These are phyloP conservation scores for Toxotes lorentzi DNA, from an alignment of 2,797 vertebrate genomes.

Conservation along the genomic window DNA sequence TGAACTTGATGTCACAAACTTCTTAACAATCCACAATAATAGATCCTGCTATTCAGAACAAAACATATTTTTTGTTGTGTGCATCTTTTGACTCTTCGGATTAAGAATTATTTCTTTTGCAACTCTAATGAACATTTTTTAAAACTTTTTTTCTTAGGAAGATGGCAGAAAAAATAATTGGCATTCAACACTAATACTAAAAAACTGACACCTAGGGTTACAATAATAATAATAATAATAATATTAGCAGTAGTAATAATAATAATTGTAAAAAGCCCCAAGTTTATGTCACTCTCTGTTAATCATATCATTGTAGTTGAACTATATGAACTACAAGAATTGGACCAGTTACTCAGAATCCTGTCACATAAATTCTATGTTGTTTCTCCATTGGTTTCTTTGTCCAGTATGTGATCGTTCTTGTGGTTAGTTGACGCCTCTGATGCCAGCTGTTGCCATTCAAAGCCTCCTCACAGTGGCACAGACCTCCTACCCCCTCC, in stretches of 20 bases:
- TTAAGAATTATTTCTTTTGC: constrained; percentile 48
- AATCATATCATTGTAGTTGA: constrained; percentile 50
- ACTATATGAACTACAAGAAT: constrained; percentile 55
- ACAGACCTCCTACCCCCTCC: constrained; percentile 76
- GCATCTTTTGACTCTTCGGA: constrained; percentile 74
- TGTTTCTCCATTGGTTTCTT: constrained; percentile 88
- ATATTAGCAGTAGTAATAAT: not conserved
- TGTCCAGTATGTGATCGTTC: constrained; percentile 87
- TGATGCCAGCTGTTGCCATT: constrained; percentile 88
- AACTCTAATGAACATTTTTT: constrained; percentile 27
- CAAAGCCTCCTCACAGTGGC: constrained; percentile 84
- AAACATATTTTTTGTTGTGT: constrained; percentile 78
- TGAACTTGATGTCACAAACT: constrained; percentile 50
- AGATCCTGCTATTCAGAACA: constrained; percentile 98
- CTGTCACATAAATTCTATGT: constrained; percentile 84
- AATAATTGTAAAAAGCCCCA: constrained; percentile 5
- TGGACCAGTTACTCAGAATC: constrained; percentile 74
- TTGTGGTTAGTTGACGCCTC: constrained; percentile 87
- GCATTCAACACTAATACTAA: constrained; percentile 25
- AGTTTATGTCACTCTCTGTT: constrained; percentile 49
- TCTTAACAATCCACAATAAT: constrained; percentile 82
- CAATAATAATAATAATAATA: not conserved
- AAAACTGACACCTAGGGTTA: constrained; percentile 3
- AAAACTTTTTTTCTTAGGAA: constrained; percentile 33
- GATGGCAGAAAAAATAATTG: constrained; percentile 49